Percentiles rank a stretch among this genome's conserved stretches.
Evolutionary conservation across 1,140 invertebrate species (phyloP).

Genomic region (Orussus abietinus): DNA sequence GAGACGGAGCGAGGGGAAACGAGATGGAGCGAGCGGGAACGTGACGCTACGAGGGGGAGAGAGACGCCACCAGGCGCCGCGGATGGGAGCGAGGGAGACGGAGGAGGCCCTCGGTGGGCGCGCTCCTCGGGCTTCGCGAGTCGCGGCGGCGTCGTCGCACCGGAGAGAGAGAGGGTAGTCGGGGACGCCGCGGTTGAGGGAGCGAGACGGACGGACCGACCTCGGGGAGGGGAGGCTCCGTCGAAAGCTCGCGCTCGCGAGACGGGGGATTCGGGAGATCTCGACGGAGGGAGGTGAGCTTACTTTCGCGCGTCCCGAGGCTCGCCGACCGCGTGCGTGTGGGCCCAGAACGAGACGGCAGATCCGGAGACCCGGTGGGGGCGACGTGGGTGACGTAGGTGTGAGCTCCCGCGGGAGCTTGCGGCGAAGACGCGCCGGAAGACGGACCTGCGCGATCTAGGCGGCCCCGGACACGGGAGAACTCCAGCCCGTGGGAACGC

Average conservation of each 20-base stretch:
- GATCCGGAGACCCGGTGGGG: no score
- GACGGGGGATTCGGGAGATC: no score
- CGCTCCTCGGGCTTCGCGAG: conserved; percentile 22
- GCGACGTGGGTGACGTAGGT: no score
- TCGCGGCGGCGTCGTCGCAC: conserved; percentile 34
- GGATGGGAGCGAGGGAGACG: conserved; percentile 3
- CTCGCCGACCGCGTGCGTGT: no score
- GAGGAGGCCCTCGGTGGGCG: not conserved
- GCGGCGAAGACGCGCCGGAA: no score
- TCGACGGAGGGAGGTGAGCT: no score
- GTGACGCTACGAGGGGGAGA: conserved; percentile 6
- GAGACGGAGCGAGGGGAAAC: conserved; percentile 19
- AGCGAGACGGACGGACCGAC: conserved; percentile 20
- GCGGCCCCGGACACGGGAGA: no score
- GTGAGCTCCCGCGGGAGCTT: no score
- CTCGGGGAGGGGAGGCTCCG: not conserved
- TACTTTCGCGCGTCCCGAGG: no score
- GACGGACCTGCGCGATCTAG: no score
- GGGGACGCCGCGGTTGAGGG: conserved; percentile 30
- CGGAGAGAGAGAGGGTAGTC: conserved; percentile 22
- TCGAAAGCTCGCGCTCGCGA: not conserved
- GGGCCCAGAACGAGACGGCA: no score
- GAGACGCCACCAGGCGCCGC: conserved; percentile 8
- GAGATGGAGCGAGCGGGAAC: conserved; percentile 17
- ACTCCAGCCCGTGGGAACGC: no score